Evolutionary conservation across 2,797 vertebrate species (phyloP).

Genomic region (Rhinichthys osculus): DNA sequence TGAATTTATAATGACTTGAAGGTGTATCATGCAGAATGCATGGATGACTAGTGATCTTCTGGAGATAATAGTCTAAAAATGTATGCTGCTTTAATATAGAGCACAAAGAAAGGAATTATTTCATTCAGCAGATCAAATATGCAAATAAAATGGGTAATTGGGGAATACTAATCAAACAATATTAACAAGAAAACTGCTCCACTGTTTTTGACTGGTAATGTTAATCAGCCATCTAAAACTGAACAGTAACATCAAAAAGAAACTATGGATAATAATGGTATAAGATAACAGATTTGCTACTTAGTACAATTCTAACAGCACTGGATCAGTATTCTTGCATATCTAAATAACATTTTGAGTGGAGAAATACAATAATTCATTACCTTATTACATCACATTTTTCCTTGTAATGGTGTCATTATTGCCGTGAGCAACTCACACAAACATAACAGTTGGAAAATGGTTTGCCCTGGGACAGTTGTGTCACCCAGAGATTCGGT

Average conservation of each 20-base stretch:
- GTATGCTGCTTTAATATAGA: background rate
- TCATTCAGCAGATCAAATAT: background rate
- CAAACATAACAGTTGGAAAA: background rate
- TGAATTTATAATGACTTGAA: slow-evolving; percentile 1
- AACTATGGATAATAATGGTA: background rate
- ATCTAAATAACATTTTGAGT: background rate
- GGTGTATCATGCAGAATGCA: background rate
- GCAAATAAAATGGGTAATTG: background rate
- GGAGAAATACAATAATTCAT: background rate
- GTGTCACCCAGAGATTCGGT: background rate
- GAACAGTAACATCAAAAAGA: background rate
- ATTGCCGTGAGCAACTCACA: slow-evolving; percentile 1
- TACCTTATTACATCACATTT: slow-evolving; percentile 3
- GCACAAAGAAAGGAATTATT: background rate
- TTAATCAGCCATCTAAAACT: background rate
- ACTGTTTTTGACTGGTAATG: background rate
- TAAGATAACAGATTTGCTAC: background rate
- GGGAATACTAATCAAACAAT: background rate
- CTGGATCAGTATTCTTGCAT: background rate
- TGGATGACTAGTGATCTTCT: background rate
- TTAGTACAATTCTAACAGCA: background rate
- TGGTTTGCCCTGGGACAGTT: slow-evolving; percentile 13
- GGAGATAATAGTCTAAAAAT: background rate
- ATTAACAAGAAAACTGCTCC: background rate
- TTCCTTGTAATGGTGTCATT: background rate